Evolutionary conservation across 2,113 vertebrate genomes (phyloP).

Genomic region (Periophthalmus modestus): DNA sequence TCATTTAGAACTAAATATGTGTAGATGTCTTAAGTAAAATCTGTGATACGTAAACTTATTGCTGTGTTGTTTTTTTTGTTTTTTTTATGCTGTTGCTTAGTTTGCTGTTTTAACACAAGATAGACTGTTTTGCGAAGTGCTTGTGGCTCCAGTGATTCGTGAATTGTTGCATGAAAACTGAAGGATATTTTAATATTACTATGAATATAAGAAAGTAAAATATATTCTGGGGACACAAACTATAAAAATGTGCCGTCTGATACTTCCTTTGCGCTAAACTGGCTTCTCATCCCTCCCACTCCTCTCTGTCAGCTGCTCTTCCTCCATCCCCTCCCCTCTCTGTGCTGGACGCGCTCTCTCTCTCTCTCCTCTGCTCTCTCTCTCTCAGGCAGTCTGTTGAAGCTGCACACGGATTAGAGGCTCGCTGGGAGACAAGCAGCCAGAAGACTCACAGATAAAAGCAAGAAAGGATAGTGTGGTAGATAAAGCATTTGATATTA

Average conservation of each 20-base stretch:
- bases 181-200: background rate
- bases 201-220: slow-evolving; percentile 6
- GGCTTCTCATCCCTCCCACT: slow-evolving; percentile 51
- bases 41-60: background rate
- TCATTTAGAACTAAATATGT: too few relatives aligned
- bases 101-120: slow-evolving; percentile 2
- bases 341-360: slow-evolving; percentile 65
- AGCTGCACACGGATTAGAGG: slow-evolving; percentile 75
- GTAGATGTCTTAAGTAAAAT: too few relatives aligned
- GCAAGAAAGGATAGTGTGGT: slow-evolving; percentile 39
- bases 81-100: too few relatives aligned
- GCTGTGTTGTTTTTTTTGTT: background rate
- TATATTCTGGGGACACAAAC: slow-evolving; percentile 23
- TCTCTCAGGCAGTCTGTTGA: slow-evolving; percentile 70
- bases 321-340: slow-evolving; percentile 63
- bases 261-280: slow-evolving; percentile 38
- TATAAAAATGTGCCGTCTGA: slow-evolving; percentile 46
- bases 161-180: background rate
- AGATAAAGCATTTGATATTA: slow-evolving; percentile 35
- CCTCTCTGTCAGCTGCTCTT: slow-evolving; percentile 70
- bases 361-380: slow-evolving; percentile 33
- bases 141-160: background rate
- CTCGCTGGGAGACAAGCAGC: slow-evolving; percentile 66
- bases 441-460: slow-evolving; percentile 41
- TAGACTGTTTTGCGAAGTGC: background rate